Base-by-base conservation (phyloP, 2,113 vertebrate species). In the Platanista minor region DNA sequence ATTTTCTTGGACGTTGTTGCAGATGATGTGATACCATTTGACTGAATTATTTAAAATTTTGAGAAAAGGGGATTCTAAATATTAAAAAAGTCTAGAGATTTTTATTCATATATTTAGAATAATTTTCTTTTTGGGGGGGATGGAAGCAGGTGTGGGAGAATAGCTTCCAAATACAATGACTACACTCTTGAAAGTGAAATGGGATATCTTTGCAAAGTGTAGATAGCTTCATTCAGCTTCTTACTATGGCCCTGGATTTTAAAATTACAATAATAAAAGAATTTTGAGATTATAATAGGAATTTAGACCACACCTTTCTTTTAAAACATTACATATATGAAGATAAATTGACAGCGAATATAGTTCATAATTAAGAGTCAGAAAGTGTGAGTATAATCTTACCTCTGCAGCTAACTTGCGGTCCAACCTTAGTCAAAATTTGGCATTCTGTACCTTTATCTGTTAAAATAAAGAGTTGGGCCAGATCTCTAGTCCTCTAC, bases 91-190 rank as follows among this genome's bases (percentile, higher is more conserved):
- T 0, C 36, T 13, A 84, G 33, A 92, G 64, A 92, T 87, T 96
- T 89, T 80, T 98, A 95, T 72, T 81, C 21, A 13, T 46, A 0
- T 90, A 71, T 61, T 94, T 75, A 84, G 14, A 87, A 75, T 80
- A 94, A 72, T 93, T 98, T 97, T 95, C 36, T 43, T 96, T 95
- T 94, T 84, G 41, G 59, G 59, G 90, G 98, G 80, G 87, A 97
- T 95, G 86, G 7, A 83, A 5, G 8, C 27, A 74, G 7, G 14
- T 83, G 11, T 36, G 14, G 23, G 10, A 64, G 25, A 78, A 69
- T 61, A 78, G 12, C 17, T 36, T 91, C n/a, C 64, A 84, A 94
- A 66, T 93, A 71, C 17, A 64, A 43, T 3, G 78, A 49, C 3
- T 84, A 74, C 36, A 33, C 33, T 90, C 59, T 67, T 86, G 88